Evolutionary conservation across 2,797 vertebrate species (phyloP), one percentile per base, ranked within the genome.

Genomic region (Calcarius lapponicus): DNA sequence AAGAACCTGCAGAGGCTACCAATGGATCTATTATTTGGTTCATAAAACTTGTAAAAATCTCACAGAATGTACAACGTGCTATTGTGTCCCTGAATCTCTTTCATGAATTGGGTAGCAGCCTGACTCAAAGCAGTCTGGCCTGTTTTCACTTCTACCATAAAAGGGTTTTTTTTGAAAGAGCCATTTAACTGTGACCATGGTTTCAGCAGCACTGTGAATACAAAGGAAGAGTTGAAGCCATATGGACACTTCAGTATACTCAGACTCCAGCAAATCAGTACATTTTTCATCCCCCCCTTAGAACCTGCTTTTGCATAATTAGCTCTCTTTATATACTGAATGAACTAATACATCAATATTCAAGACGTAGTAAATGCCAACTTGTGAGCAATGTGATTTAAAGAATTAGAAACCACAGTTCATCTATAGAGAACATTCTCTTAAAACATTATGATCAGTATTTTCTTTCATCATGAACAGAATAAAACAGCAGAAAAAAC

Each of bases 1-100:
- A 95, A 83, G 45, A 87, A 89, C 94, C 96, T 91, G 95, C 96
- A 93, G 80, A 91, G 96, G 88, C 94, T 95, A 97, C 97, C 97
- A 97, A 95, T 93, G 47, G 78, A 95, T 92, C 97, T 96, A 96
- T 98, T 98, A 97, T 98, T 93, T 97, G 96, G 97, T 94, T 98
- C 95, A 78, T 92, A 86, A 81, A 96, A 97, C 95, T 97, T 92
- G 96, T 95, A 96, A 95, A 97, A 98, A 98, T 97, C 98, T 98
- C 98, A 96, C 87, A 86, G 97, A 95, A 96, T 74, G 97, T 92
- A 98, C 97, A 98, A 98, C 92, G 81, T 90, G 86, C 97, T 96
- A 97, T 98, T 98, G 98, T 98, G 97, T 95, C 91, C 16, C 15
- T 95, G 97, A 98, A 97, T 95, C 97, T 96, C 96, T 98, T 98